These are phyloP conservation scores for Nipponia nippon DNA, from an alignment of 2,113 vertebrate genomes.

Conservation along the genomic window DNA sequence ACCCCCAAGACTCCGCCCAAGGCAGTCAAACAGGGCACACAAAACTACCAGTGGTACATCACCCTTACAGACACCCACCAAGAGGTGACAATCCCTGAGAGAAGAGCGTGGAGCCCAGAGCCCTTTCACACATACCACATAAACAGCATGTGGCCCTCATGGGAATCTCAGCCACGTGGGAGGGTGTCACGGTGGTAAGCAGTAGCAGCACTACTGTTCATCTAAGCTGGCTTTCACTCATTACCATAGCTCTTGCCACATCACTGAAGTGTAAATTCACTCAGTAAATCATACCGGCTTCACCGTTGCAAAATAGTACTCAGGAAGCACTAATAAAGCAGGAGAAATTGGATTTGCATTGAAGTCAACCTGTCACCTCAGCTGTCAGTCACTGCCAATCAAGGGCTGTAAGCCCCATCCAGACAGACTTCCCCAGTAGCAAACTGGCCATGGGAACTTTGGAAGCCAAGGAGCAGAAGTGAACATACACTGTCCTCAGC, in stretches of 20 bases:
- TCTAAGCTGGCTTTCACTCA: conserved; percentile 46
- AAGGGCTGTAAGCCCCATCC: neutral
- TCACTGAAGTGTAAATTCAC: conserved; percentile 44
- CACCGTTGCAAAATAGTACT: conserved; percentile 18
- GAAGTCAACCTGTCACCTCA: conserved; percentile 26
- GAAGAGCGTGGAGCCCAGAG: neutral
- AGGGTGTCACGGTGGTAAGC: neutral
- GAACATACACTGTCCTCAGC: neutral
- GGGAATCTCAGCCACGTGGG: neutral
- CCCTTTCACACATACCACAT: neutral
- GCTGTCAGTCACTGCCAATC: conserved; percentile 33
- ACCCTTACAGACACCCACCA: neutral
- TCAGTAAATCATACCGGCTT: neutral
- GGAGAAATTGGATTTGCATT: conserved; percentile 43
- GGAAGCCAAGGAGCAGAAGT: neutral
- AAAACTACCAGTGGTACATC: neutral
- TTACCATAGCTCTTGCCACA: conserved; percentile 24
- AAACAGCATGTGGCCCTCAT: fast-evolving
- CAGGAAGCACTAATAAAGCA: conserved; percentile 41
- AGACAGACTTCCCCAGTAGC: neutral
- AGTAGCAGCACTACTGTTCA: neutral
- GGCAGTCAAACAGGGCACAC: neutral
- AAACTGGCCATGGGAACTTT: neutral
- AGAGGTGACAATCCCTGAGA: neutral
- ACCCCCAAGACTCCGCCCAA: neutral